Base-by-base conservation (phyloP, 2,113 vertebrate species). In the Xiphophorus maculatus region DNA sequence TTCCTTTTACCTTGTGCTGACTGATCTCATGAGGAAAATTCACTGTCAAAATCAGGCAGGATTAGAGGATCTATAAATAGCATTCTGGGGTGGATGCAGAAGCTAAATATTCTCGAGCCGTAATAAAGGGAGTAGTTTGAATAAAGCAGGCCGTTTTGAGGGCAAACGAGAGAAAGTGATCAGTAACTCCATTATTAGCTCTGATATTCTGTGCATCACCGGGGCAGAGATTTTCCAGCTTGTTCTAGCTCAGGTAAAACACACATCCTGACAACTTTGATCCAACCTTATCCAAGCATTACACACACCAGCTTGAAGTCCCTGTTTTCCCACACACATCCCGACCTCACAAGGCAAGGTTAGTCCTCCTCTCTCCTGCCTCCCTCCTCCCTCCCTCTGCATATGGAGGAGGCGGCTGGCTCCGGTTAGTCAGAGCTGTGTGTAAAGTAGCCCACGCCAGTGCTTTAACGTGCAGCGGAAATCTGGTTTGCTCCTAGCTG, bases 401-500 rank as follows among this genome's bases (percentile, higher is more conserved):
- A 81, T 94, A 89, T 90, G 88, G 93, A 95, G 92, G 92, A 93
- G 87, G 90, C 88, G 86, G 87, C 87, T 95, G 91, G 89, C 94
- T 94, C 80, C 92, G 93, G 93, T 91, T 96, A 92, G 92, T 91
- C 91, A 91, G 87, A 92, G 94, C 94, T 78, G 94, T 96, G 94
- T 96, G 95, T 95, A 96, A 95, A 96, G 94, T 93, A 97, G 95
- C 93, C 92, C 92, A 95, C 77, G 93, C 94, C 95, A 96, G 94
- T 94, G 91, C 96, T 95, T 97, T 96, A 97, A 96, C 94, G 91
- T 94, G 96, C 95, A 96, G 93, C 93, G 94, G 94, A 97, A 96
- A 97, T 96, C 95, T 96, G 95, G 93, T 97, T 96, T 95, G 94
- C 93, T 96, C 94, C 95, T 95, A 97, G 94, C 94, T 96, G 95